phyloP scores from a whole-genome alignment of 2,888 invertebrate genomes.

The Smittia aterrima region DNA sequence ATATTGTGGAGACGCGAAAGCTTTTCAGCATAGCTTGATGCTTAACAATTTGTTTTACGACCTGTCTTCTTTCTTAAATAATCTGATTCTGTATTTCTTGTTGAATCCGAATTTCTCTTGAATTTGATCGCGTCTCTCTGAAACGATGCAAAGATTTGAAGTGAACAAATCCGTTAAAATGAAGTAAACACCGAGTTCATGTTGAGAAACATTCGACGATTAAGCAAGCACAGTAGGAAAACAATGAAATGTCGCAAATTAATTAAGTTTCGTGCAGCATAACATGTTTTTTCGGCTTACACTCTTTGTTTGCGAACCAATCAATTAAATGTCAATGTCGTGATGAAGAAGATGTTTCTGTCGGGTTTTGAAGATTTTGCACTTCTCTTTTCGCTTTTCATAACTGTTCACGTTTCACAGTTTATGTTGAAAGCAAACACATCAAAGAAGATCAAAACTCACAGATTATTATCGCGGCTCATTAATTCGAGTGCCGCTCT shows the following conservation, averaged over 20 bases:
- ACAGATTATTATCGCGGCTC: conserved; percentile 30
- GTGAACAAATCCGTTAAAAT: too few species aligned
- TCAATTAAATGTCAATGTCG: conserved; percentile 18
- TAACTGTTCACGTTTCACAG: neutral
- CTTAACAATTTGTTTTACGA: neutral
- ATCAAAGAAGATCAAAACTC: too few species aligned
- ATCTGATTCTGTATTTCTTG: neutral
- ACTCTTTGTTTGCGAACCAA: neutral
- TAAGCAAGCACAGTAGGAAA: neutral
- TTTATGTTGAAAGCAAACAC: too few species aligned
- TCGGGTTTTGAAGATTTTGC: neutral
- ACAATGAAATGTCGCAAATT: neutral
- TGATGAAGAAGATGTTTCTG: neutral
- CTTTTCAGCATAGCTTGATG: conserved; percentile 10
- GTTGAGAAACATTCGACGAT: too few species aligned
- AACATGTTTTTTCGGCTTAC: neutral
- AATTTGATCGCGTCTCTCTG: too few species aligned
- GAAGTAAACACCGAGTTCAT: too few species aligned
- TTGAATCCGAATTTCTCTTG: too few species aligned
- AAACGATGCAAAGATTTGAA: too few species aligned
- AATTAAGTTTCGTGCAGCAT: neutral
- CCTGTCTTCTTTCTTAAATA: neutral
- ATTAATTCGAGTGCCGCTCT: conserved; percentile 12
- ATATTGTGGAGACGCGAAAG: neutral
- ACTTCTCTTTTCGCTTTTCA: neutral